Base-by-base conservation (phyloP, 2,888 invertebrate genomes). In the Rhingia campestris region DNA sequence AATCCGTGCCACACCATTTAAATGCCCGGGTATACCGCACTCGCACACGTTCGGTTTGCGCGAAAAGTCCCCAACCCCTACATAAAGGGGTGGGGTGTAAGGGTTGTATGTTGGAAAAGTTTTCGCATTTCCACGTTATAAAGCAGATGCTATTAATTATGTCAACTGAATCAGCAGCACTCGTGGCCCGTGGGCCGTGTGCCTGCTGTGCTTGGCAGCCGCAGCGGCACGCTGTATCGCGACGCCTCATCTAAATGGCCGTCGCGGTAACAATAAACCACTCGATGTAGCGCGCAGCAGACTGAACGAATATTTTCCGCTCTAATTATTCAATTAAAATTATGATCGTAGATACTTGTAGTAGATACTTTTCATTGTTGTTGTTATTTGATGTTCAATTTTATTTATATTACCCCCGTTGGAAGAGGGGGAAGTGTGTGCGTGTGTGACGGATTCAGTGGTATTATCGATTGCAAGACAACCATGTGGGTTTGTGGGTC, bases 271-370 rank as follows among this genome's bases (percentile, higher is more conserved):
- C 77, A 81, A 81, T 81, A 77, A 81, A 76, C 81, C 81, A 77
- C 76, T 72, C 64, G 76, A 81, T 70, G 76, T 58, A 66, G 81
- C 77, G 70, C 77, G 47, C 72, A 67, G 54, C 81, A 81, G 70
- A 77, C 81, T 77, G 77, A 77, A 49, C 51, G 81, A 77, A 81
- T 77, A 77, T 76, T 81, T 81, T 77, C 70, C 81, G 81, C 81
- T 81, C 81, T 77, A 81, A 81, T 81, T 81, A 72, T 81, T 77
- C 66, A 72, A 81, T 81, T 81, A 81, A 81, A 81, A 81, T 77
- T 81, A 77, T 81, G 72, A 81, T 81, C 70, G 72, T 7, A 43
- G 39, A 33, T 53, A 47, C 41, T 22, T n/a, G 43, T 41, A 22
- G 14, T 14, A 58, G 30, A 5, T 47, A 35, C 5, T 61, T 49